Base-by-base conservation (phyloP, 2,797 vertebrate genomes). In the Poeciliopsis presidionis region DNA sequence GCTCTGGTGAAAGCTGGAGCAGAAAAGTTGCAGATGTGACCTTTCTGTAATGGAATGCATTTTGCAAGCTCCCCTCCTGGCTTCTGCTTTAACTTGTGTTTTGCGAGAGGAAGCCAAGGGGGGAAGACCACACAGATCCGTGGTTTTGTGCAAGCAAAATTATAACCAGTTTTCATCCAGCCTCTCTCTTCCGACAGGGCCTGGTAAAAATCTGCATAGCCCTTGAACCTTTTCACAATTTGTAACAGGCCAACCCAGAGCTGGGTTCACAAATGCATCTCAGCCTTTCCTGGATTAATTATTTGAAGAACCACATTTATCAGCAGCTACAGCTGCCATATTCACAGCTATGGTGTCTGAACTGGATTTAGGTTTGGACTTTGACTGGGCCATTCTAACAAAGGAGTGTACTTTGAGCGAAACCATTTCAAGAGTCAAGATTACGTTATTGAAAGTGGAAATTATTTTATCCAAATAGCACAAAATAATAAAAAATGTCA, bases 1-100 rank as follows among this genome's bases (percentile, higher is more conserved):
- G 61, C 59, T 75, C 69, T 45, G 63, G 70, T 82, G 69, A 83
- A 91, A 91, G 80, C 77, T 75, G 65, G 77, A 89, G 82, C 76
- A 73, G 88, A 81, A 86, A 77, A 84, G 82, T 86, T 92, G 86
- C 92, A 95, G 89, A 93, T 94, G 93, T 94, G 92, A 92, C 89
- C 83, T 91, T 81, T 84, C 79, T 80, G 81, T 84, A 86, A 73
- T 85, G 91, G 92, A 93, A 94, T 93, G 90, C 84, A 67, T 84
- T 86, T 76, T 85, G 80, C 76, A 82, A 79, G 74, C 75, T 76
- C 55, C 51, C 79, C 72, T 5, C 46, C 7, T 47, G 59, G 18
- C 55, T 51, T n/a, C 7, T 57, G 8, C 2, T 61, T 70, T 71
- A 33, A 65, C 78, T 78, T 76, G 67, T 86, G 84, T 89, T 90